These are phyloP conservation scores for Potorous gilbertii DNA, from an alignment of 2,797 vertebrate species.

Conservation along the genomic window DNA sequence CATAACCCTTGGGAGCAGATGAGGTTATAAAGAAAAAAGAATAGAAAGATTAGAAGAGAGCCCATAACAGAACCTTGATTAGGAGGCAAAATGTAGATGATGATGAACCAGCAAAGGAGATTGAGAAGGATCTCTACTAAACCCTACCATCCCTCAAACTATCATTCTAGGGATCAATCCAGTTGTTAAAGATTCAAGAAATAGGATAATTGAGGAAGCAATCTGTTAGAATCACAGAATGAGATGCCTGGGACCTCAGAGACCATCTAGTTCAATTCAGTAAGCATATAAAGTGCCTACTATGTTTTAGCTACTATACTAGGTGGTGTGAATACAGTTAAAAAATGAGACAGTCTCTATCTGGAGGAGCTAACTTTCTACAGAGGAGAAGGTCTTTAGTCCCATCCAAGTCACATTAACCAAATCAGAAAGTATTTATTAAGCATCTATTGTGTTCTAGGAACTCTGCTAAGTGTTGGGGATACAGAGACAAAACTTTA, in stretches of 20 bases:
- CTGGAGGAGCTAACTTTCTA: not conserved
- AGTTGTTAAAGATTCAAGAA: not conserved
- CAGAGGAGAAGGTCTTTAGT: not conserved
- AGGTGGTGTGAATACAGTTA: slow-evolving; percentile 11
- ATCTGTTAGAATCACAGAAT: not conserved
- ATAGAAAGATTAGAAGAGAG: not conserved
- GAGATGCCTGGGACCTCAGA: not conserved
- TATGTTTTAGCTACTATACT: not conserved
- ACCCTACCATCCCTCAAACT: not conserved
- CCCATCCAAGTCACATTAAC: not conserved
- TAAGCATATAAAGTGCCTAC: slow-evolving; percentile 26
- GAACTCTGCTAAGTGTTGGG: not conserved
- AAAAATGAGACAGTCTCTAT: not conserved
- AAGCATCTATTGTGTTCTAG: not conserved
- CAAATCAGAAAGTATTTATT: not conserved
- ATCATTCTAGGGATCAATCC: not conserved
- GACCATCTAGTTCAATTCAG: not conserved
- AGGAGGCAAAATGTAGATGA: not conserved
- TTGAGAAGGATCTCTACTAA: not conserved
- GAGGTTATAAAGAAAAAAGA: not conserved
- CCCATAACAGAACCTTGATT: not conserved
- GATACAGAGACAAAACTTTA: slow-evolving; percentile 16
- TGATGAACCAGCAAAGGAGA: not conserved
- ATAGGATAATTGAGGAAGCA: not conserved
- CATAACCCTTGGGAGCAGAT: not conserved